These are phyloP conservation scores for Anorthoa munda DNA, from an alignment of 2,888 invertebrate genomes.

Conservation along the genomic window DNA sequence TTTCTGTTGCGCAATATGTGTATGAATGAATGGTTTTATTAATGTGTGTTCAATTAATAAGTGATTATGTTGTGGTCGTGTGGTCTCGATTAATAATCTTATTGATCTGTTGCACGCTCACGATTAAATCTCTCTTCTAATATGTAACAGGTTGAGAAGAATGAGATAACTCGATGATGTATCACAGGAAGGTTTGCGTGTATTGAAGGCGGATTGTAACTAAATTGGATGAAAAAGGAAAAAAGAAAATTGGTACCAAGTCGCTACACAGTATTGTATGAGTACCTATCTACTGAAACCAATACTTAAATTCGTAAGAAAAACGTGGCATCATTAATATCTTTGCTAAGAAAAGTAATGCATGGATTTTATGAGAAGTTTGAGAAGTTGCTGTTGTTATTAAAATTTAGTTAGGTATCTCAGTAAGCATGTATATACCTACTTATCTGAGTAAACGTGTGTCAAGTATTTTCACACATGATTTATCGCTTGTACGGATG, in stretches of 20 bases:
- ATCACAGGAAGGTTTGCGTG: constrained; percentile 4
- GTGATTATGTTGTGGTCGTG: constrained; percentile 31
- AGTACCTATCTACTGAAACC: background rate
- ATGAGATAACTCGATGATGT: constrained; percentile 14
- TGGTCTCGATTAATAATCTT: constrained; percentile 43
- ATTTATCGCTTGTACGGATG: constrained; percentile 38
- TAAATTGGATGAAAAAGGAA: background rate
- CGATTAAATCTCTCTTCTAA: constrained; percentile 22
- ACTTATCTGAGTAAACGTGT: background rate
- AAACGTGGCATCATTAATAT: background rate
- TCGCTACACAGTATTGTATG: background rate
- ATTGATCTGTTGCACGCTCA: constrained; percentile 30
- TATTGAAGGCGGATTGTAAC: background rate
- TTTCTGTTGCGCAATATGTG: constrained; percentile 61
- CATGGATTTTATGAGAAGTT: background rate
- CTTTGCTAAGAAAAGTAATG: background rate
- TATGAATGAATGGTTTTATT: constrained; percentile 51
- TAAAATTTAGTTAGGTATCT: background rate
- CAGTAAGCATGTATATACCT: background rate
- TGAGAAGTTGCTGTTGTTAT: background rate
- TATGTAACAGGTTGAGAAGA: background rate
- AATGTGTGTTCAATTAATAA: constrained; percentile 55
- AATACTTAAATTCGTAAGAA: background rate
- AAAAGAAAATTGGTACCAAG: background rate
- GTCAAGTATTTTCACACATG: constrained; percentile 32